Evolutionary conservation across 2,888 invertebrate species (phyloP).

Genomic region (Oscheius sp.): DNA sequence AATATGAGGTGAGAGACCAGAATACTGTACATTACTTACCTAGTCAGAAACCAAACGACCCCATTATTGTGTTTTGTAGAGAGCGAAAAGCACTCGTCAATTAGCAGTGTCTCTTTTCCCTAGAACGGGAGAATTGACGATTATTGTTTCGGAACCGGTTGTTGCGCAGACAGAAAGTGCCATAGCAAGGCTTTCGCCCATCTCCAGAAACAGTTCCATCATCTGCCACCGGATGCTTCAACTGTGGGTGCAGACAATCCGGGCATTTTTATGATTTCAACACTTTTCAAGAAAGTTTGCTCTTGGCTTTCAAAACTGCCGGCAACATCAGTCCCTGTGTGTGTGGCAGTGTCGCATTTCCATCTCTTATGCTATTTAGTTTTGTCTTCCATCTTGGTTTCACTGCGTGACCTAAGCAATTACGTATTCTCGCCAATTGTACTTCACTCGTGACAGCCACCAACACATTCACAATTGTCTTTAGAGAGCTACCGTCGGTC

Average conservation of each 20-base stretch:
- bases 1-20: no score
- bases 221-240: constrained; percentile 4
- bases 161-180: constrained; percentile 35
- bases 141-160: constrained; percentile 35
- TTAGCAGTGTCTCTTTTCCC: constrained; percentile 10
- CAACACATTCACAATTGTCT: no score
- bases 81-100: neutral
- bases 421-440: no score
- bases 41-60: neutral
- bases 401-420: constrained; percentile 12
- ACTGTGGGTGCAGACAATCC: no score
- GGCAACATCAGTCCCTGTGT: neutral
- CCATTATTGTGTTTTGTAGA: neutral
- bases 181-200: constrained; percentile 27
- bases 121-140: constrained; percentile 27
- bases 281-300: constrained; percentile 3
- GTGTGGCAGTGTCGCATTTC: constrained; percentile 22
- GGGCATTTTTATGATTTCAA: neutral
- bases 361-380: constrained; percentile 14
- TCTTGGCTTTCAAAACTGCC: constrained; percentile 3
- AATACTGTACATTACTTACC: neutral
- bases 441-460: no score
- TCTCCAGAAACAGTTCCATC: constrained; percentile 31
- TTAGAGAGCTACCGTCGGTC: no score
- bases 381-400: constrained; percentile 19